These are phyloP conservation scores for Phyto melanocephala DNA, from an alignment of 2,888 invertebrate genomes.

Conservation along the genomic window DNA sequence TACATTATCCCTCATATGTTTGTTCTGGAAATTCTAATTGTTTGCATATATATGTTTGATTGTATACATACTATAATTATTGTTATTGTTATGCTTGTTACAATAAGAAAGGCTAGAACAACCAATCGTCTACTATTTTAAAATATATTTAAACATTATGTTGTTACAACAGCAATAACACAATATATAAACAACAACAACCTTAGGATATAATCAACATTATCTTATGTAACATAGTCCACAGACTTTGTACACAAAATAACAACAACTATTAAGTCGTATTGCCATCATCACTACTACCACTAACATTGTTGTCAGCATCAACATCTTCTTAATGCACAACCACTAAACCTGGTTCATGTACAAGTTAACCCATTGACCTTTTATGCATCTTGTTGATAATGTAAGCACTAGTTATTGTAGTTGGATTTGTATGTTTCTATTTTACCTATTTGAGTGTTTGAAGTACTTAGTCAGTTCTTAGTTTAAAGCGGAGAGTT, in stretches of 20 bases:
- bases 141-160: background rate
- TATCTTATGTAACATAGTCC: slow-evolving; percentile 2
- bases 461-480: slow-evolving; percentile 28
- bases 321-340: background rate
- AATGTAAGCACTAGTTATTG: background rate
- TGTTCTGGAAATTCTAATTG: no score
- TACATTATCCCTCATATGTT: no score
- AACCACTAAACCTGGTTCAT: slow-evolving; percentile 8
- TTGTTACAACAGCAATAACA: slow-evolving; percentile 2
- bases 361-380: slow-evolving; percentile 43
- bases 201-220: slow-evolving; percentile 17
- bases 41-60: no score
- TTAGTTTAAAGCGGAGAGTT: background rate
- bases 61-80: no score
- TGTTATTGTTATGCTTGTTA: slow-evolving; percentile 15
- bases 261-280: background rate
- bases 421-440: background rate
- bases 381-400: slow-evolving; percentile 31
- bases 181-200: background rate
- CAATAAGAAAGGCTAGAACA: background rate
- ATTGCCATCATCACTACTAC: background rate
- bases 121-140: slow-evolving; percentile 3
- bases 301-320: background rate
- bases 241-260: background rate
- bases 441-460: slow-evolving; percentile 22